Evolutionary conservation across 2,888 invertebrate species (phyloP), one percentile per base, ranked within the genome.

Genomic region (Lissonota sp.): DNA sequence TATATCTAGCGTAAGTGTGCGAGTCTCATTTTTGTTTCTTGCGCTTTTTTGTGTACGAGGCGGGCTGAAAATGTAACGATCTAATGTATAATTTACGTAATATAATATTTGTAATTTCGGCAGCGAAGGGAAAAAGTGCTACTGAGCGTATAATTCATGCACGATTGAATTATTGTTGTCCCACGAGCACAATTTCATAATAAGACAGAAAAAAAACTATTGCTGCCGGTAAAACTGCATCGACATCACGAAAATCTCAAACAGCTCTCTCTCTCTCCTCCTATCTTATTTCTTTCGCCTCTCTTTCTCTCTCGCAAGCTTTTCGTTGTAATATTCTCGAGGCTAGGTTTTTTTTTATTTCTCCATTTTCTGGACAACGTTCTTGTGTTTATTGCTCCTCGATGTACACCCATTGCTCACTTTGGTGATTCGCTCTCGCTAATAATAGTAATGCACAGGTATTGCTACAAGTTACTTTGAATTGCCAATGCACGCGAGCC

Each of bases 331-430:
- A 26, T 26, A 26, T 26, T 26, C 26, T 72, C 60, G 12, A 37
- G 46, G 58, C 44, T 14, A 55, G 53, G 6, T 67, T 75, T 75
- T 75, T n/a, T 79, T 75, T 79, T 42, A 39, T 64, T 60, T 16
- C 40, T 53, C 55, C 78, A 42, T 26, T 26, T 26, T 26, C 26
- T 26, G 26, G 26, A 53, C 46, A 53, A 53, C 26, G 66, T 73
- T 66, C 60, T 60, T 46, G 70, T 66, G 67, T 55, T 70, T 69
- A 69, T 86, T 83, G 80, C 82, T 79, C 80, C 78, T 79, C 81
- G 55, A 51, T 57, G 51, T 51, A 44, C 40, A 72, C 14, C 44
- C 60, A 60, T 76, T 63, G 53, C 72, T 51, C 67, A 40, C 39
- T 46, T 5, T n/a, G 26, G 53, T 58, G 51, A 6, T 16, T 5